A percentile compares a stretch with the other conserved stretches of the same genome.
These are phyloP conservation scores for Trachops cirrhosus DNA, from an alignment of 2,797 vertebrate genomes.

Conservation along the genomic window DNA sequence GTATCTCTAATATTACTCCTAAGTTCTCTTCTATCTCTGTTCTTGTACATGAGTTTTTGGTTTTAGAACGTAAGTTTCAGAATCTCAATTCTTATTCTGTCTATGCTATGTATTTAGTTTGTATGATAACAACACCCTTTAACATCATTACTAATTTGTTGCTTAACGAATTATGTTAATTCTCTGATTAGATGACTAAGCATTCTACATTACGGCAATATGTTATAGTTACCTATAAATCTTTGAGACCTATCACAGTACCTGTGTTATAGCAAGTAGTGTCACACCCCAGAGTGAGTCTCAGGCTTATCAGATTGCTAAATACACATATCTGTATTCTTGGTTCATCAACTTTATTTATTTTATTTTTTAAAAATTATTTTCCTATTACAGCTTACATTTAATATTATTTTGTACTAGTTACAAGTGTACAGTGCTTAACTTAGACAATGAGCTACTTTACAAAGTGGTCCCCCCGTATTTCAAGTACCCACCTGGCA, in stretches of 20 bases:
- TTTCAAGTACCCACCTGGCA: neutral
- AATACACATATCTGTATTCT: neutral
- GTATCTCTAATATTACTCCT: neutral
- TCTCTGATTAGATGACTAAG: neutral
- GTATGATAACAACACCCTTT: neutral
- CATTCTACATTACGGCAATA: neutral
- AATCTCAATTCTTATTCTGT: neutral
- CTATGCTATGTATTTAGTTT: neutral
- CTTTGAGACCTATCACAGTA: neutral
- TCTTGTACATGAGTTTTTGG: neutral
- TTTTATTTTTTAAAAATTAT: neutral
- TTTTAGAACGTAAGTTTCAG: neutral
- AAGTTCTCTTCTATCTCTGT: neutral
- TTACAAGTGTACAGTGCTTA: neutral
- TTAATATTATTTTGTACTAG: neutral
- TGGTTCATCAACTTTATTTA: neutral
- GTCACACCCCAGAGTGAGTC: neutral
- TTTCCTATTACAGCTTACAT: neutral
- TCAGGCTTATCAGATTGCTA: neutral
- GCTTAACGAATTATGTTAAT: neutral
- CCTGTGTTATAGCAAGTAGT: neutral
- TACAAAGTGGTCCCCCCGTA: neutral
- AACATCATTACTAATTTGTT: neutral
- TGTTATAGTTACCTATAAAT: neutral
- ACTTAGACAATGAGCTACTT: neutral